These are phyloP conservation scores for Semaprochilodus insignis DNA, from an alignment of 2,797 vertebrate species.

Conservation along the genomic window DNA sequence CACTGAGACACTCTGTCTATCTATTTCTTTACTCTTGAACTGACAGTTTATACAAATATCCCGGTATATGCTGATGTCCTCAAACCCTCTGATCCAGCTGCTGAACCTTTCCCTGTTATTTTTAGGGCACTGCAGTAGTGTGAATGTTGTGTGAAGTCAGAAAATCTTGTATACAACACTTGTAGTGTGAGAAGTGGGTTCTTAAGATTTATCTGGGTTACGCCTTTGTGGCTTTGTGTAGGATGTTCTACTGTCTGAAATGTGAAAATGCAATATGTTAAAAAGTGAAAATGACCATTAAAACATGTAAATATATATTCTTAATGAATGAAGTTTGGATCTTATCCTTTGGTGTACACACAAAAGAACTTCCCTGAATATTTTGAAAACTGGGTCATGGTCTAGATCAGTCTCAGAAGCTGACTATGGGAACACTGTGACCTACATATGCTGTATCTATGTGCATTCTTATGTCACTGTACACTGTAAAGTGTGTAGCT, in stretches of 20 bases:
- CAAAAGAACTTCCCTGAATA: background rate
- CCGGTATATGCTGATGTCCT: background rate
- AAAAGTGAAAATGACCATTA: background rate
- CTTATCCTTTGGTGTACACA: conserved; percentile 1
- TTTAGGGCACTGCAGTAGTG: background rate
- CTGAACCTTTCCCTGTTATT: background rate
- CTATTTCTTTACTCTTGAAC: background rate
- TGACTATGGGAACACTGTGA: background rate
- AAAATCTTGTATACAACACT: background rate
- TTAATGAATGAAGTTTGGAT: background rate
- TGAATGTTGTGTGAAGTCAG: background rate
- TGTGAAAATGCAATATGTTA: conserved; percentile 23
- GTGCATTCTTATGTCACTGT: background rate
- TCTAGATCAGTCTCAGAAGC: background rate
- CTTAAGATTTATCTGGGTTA: background rate
- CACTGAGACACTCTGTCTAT: background rate
- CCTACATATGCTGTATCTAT: background rate
- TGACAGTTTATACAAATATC: background rate
- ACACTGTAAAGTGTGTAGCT: background rate
- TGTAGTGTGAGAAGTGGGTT: background rate
- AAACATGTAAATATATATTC: background rate
- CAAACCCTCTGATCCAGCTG: background rate
- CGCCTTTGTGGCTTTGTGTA: background rate
- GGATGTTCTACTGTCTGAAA: background rate
- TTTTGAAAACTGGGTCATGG: background rate